Evolutionary conservation across 2,888 invertebrate species (phyloP).

Genomic region (Cerastoderma edule): DNA sequence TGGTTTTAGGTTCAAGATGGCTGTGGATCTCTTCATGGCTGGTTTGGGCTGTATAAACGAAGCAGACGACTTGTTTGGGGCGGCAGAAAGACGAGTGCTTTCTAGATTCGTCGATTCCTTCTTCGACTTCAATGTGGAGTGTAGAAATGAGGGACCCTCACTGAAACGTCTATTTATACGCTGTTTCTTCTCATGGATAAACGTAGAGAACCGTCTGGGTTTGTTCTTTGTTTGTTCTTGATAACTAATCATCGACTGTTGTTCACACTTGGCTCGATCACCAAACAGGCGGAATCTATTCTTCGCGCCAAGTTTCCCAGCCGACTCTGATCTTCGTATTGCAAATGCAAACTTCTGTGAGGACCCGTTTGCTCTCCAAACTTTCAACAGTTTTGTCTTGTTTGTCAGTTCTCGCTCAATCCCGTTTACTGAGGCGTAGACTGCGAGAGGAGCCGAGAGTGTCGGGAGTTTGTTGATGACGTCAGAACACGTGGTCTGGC

Average conservation of each 20-base stretch:
- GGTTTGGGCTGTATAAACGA: constrained; percentile 24
- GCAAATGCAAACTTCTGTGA: neutral
- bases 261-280: constrained; percentile 29
- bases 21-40: neutral
- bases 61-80: constrained; percentile 41
- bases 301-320: constrained; percentile 17
- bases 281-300: constrained; percentile 26
- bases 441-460: constrained; percentile 31
- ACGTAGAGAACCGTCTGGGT: constrained; percentile 47
- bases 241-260: constrained; percentile 11
- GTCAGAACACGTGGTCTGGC: constrained; percentile 53
- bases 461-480: constrained; percentile 54
- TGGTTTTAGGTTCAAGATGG: constrained; percentile 8
- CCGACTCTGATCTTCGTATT: neutral
- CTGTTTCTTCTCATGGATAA: constrained; percentile 28
- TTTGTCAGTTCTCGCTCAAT: constrained; percentile 41
- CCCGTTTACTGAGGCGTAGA: constrained; percentile 44
- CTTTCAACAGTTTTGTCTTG: neutral
- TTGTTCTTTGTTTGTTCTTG: constrained; percentile 17
- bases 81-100: constrained; percentile 41
- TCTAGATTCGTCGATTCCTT: constrained; percentile 42
- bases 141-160: constrained; percentile 14
- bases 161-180: constrained; percentile 6
- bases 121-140: constrained; percentile 25
- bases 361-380: neutral